Evolutionary conservation across 2,888 invertebrate species (phyloP).

Genomic region (Hesperia comma): DNA sequence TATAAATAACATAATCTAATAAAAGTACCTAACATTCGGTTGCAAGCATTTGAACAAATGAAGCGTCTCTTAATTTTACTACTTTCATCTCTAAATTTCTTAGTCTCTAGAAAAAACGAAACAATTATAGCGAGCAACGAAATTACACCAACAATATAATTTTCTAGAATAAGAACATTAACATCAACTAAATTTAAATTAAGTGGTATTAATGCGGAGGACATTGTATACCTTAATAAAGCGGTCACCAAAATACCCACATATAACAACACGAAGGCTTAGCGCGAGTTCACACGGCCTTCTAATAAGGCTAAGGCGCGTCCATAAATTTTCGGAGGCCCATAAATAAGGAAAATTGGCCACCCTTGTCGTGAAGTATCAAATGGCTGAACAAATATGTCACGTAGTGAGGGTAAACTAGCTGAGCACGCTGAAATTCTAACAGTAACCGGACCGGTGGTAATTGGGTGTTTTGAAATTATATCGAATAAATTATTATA

Average conservation of each 20-base stretch:
- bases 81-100: too few species aligned
- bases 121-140: too few species aligned
- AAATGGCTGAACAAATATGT: slow-evolving; percentile 63
- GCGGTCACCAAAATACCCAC: slow-evolving; percentile 29
- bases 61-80: too few species aligned
- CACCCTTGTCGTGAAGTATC: slow-evolving; percentile 72
- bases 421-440: slow-evolving; percentile 9
- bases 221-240: slow-evolving; percentile 18
- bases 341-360: slow-evolving; percentile 77
- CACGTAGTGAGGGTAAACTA: slow-evolving; percentile 43
- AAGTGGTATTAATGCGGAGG: slow-evolving; percentile 19
- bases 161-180: background rate
- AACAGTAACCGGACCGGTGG: slow-evolving; percentile 16
- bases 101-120: too few species aligned
- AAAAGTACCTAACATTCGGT: too few species aligned
- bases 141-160: too few species aligned
- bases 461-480: slow-evolving; percentile 17
- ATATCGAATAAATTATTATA: background rate
- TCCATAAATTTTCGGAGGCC: slow-evolving; percentile 66
- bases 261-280: slow-evolving; percentile 21
- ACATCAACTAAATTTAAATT: slow-evolving; percentile 27
- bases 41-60: too few species aligned
- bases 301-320: slow-evolving; percentile 53
- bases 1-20: too few species aligned
- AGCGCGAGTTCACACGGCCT: slow-evolving; percentile 40